Evolutionary conservation across 2,797 vertebrate genomes (phyloP), one percentile per base, ranked within the genome.

Genomic region (Alectoris magna): DNA sequence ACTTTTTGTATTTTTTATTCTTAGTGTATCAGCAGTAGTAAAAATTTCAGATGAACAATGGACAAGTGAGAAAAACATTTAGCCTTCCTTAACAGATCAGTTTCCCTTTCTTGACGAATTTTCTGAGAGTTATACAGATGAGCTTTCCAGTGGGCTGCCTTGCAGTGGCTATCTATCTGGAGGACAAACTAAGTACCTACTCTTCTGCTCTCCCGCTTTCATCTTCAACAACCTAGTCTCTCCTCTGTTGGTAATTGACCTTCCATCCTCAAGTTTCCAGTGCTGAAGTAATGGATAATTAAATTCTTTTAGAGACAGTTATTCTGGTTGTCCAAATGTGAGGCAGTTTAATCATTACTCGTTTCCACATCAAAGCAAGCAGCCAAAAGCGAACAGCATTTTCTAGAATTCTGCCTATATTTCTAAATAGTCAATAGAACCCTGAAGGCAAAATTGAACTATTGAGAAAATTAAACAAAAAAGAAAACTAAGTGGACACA

Each of bases 361-460:
- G 41, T 49, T 68, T 29, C 62, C 1, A 0, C n/a, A 41, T 39
- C 29, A 81, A 89, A 78, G 36, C 43, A 74, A 36, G 21, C 51
- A 84, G 11, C 21, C 64, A 82, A 11, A 34, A 74, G 56, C 0
- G 10, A 10, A 17, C 41, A 77, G 14, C 8, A 1, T 79, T 87
- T 84, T 93, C 68, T 76, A 82, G 72, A 84, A 89, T 64, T 71
- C 53, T 84, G 53, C 36, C 55, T 74, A 3, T 71, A 55, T 81
- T 90, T 82, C 68, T 74, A 36, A 43, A 8, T 46, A 78, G 49
- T 91, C 59, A 71, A 56, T 51, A 90, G 64, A 91, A 18, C 13
- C 39, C 39, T 82, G 41, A 67, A 93, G 63, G 56, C 60, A 85
- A 90, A 89, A 71, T 71, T 82, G 44, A 84, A 84, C n/a, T 31